Conservation (phyloP, 2,797 vertebrate genomes). For the Hippocampus kuda region DNA sequence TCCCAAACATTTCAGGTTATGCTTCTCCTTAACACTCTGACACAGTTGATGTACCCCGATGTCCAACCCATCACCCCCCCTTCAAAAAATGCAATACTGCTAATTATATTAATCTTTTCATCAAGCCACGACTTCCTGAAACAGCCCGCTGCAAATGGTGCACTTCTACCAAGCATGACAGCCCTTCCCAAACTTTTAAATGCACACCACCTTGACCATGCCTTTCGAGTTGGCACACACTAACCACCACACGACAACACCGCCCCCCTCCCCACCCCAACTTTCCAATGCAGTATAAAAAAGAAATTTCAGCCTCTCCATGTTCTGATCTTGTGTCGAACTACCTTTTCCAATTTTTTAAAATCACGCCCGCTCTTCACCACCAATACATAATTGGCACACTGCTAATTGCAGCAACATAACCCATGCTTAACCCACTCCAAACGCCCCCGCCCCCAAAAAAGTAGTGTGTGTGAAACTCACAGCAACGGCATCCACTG, state of each 20-base stretch:
- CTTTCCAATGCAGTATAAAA: neutral
- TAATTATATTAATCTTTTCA: too few species aligned
- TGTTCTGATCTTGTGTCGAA: neutral
- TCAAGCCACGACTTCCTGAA: too few species aligned
- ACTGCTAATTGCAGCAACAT: constrained; percentile 16
- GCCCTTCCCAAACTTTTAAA: too few species aligned
- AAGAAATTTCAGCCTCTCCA: neutral
- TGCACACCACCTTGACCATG: too few species aligned
- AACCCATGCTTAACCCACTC: neutral
- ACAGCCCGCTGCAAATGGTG: too few species aligned
- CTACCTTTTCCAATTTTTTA: too few species aligned
- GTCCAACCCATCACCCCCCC: neutral
- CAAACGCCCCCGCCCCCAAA: too few species aligned
- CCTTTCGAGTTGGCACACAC: too few species aligned
- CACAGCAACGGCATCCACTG: constrained; percentile 60
- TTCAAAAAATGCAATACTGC: neutral
- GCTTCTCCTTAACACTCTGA: neutral
- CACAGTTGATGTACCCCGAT: neutral
- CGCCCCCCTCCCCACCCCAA: too few species aligned
- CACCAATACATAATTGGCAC: neutral
- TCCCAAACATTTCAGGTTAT: neutral
- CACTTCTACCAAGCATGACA: too few species aligned
- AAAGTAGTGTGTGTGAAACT: constrained; percentile 27
- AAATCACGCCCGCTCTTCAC: neutral
- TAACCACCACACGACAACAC: too few species aligned